phyloP scores from a whole-genome alignment of 2,113 vertebrate species.

The Pedetes capensis region DNA sequence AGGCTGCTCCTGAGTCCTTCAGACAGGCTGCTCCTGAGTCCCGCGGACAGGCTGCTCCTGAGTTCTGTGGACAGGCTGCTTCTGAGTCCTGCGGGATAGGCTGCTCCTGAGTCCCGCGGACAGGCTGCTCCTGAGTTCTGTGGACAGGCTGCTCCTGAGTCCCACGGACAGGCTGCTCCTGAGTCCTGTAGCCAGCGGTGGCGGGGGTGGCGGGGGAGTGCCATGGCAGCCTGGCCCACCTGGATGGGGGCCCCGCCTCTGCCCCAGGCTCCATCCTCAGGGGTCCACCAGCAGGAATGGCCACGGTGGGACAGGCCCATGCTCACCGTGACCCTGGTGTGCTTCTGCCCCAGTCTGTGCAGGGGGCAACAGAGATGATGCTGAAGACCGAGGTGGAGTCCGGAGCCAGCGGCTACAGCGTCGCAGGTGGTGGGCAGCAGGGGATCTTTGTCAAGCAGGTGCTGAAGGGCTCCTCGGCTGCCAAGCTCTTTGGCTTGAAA shows the following conservation, averaged over 20 bases:
- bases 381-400: conserved; percentile 90
- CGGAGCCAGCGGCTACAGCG: conserved; percentile 90
- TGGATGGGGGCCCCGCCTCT: fast-evolving
- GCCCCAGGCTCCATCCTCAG: not conserved
- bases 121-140: too few relatives aligned
- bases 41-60: fast-evolving
- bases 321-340: fast-evolving
- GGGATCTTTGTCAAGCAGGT: conserved; percentile 95
- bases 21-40: too few relatives aligned
- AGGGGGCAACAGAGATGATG: conserved; percentile 85
- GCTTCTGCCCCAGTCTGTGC: not conserved
- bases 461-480: conserved; percentile 91
- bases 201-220: too few relatives aligned
- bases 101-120: too few relatives aligned
- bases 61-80: too few relatives aligned
- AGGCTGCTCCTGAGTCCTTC: too few relatives aligned
- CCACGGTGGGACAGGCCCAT: fast-evolving
- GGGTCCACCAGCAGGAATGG: fast-evolving
- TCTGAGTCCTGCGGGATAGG: not conserved
- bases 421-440: conserved; percentile 91
- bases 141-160: too few relatives aligned
- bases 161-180: fast-evolving
- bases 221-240: fast-evolving
- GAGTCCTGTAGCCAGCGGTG: too few relatives aligned
- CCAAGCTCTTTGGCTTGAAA: conserved; percentile 89